phyloP scores from a whole-genome alignment of 2,113 vertebrate species.

The Cyprinodon tularosa region DNA sequence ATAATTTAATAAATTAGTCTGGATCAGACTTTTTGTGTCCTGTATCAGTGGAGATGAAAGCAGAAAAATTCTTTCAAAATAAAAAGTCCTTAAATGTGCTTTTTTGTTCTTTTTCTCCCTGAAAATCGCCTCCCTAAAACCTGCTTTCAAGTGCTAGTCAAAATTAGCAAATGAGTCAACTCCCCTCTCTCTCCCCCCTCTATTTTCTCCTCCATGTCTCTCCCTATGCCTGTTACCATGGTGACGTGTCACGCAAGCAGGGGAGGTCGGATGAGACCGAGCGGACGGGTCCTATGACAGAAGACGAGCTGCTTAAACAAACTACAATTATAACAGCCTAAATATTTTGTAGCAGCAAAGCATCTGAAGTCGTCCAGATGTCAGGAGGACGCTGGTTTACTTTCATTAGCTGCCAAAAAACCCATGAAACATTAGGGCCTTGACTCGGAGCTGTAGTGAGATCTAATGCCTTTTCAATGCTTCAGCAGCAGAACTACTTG shows the following conservation, averaged over 20 bases:
- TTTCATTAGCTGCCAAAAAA: conserved; percentile 19
- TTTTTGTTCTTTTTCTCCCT: conserved; percentile 40
- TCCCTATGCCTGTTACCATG: conserved; percentile 78
- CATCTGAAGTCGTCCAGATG: conserved; percentile 12
- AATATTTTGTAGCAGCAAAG: conserved; percentile 53
- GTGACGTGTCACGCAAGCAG: conserved; percentile 74
- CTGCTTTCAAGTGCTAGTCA: conserved; percentile 66
- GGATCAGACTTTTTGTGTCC: neutral
- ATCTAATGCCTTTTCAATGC: conserved; percentile 16
- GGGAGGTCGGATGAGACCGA: conserved; percentile 76
- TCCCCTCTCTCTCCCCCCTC: conserved; percentile 2
- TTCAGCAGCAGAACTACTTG: conserved; percentile 54
- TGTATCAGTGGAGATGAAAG: neutral
- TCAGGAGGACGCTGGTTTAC: conserved; percentile 34
- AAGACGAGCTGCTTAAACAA: conserved; percentile 69
- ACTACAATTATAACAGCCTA: conserved; percentile 51
- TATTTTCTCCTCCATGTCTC: conserved; percentile 44
- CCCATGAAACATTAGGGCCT: neutral
- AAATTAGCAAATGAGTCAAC: conserved; percentile 75
- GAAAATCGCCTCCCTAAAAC: conserved; percentile 48
- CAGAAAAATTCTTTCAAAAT: neutral
- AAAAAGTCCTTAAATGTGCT: neutral
- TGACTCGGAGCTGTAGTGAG: neutral
- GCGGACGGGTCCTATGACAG: conserved; percentile 55
- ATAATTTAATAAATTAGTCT: neutral